Base-by-base conservation (phyloP, 2,888 invertebrate species). In the Schizaphis graminum region DNA sequence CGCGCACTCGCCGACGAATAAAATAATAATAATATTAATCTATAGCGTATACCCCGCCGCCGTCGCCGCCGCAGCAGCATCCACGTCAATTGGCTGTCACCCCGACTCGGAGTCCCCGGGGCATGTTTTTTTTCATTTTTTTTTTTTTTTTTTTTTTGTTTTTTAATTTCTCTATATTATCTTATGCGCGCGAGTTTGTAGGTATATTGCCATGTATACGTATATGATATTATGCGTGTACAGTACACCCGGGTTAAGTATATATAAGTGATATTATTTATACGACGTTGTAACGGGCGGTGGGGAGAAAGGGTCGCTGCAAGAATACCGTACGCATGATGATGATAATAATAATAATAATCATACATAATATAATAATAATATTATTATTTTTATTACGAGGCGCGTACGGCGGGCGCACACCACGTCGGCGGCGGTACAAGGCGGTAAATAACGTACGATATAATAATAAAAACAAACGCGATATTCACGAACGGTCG, bases 81-180 rank as follows among this genome's bases (percentile, higher is more conserved):
- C 88, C 92, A 92, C 92, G 92, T 92, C 92, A 92, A 92, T 92
- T 92, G 92, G 92, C 92, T 92, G 92, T 88, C 88, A 88, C 88
- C 92, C 61, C 87, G 47, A 61, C 87, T 67, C 92, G 92, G 67
- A 88, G 61, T 53, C 92, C 88, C 92, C 41, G 92, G 88, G 88
- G 67, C 88, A 92, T 77, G 35, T 86, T 53, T 77, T 56, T 56
- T 85, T 90, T 57, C 11, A 1, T 16, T n/a, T 2, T 41, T 41
- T 44, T 44, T 44, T 3, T 0, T 56, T 91, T 77, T 91, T 8
- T 56, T 85, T 86, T 61, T 87, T 61, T 3, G 16, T n/a, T 87
- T 49, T 87, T 86, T 57, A 44, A 91, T 91, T 87, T 92, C 61
- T 56, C 53, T 77, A 67, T 77, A 77, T 35, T 53, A 77, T 91